Percentiles rank a stretch among this genome's conserved stretches.
Conservation (phyloP, 2,888 invertebrate genomes). For the Lasioglossum morio region DNA sequence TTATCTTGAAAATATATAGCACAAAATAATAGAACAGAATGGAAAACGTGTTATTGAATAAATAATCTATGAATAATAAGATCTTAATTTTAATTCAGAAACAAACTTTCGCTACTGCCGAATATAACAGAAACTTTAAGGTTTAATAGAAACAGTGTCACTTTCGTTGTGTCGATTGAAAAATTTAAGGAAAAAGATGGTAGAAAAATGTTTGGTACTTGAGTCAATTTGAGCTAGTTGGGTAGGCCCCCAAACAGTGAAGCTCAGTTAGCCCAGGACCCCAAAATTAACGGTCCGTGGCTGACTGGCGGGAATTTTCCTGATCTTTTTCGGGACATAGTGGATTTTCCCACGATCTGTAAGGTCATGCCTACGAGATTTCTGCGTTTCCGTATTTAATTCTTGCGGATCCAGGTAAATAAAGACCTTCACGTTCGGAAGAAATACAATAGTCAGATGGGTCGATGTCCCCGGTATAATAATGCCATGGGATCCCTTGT, state of each 20-base stretch:
- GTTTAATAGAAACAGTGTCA: not conserved
- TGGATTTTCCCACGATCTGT: slow-evolving; percentile 68
- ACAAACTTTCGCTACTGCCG: too few relatives aligned
- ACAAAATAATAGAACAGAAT: too few relatives aligned
- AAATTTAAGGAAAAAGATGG: too few relatives aligned
- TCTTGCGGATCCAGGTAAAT: slow-evolving; percentile 75
- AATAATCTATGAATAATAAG: too few relatives aligned
- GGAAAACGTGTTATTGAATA: too few relatives aligned
- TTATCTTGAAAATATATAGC: too few relatives aligned
- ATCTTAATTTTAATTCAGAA: too few relatives aligned
- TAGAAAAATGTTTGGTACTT: too few relatives aligned
- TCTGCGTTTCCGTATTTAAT: slow-evolving; percentile 70
- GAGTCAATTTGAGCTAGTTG: too few relatives aligned
- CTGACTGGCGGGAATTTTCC: not conserved
- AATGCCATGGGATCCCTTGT: slow-evolving; percentile 33
- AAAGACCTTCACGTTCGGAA: slow-evolving; percentile 57
- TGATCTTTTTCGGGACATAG: slow-evolving; percentile 9
- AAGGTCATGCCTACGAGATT: slow-evolving; percentile 44
- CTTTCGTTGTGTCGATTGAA: slow-evolving; percentile 10
- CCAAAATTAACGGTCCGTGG: too few relatives aligned
- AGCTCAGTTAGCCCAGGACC: too few relatives aligned
- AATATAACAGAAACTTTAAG: not conserved
- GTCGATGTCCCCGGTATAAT: slow-evolving; percentile 59
- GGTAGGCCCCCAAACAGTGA: too few relatives aligned
- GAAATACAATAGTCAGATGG: slow-evolving; percentile 61